phyloP scores from a whole-genome alignment of 2,888 invertebrate species.

The Aphodius sticticus region DNA sequence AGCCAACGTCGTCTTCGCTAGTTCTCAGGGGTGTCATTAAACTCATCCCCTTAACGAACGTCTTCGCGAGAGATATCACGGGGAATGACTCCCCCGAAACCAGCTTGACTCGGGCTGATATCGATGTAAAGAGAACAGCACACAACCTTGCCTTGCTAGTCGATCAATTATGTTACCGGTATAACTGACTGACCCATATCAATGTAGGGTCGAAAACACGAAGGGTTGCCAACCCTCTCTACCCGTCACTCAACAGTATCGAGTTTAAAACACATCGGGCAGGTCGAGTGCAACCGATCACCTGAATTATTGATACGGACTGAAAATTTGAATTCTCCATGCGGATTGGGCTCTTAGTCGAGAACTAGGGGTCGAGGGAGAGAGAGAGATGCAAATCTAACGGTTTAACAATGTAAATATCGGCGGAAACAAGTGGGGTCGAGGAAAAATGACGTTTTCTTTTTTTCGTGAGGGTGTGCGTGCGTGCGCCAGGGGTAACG shows the following conservation, averaged over 20 bases:
- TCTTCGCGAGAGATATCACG: neutral
- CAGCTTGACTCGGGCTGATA: neutral
- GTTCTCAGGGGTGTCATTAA: neutral
- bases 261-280: slow-evolving; percentile 15
- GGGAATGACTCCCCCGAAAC: neutral
- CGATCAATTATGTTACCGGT: slow-evolving; percentile 18
- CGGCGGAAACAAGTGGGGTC: slow-evolving; percentile 4
- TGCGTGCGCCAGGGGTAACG: neutral
- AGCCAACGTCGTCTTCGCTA: neutral
- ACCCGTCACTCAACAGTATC: slow-evolving; percentile 15
- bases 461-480: neutral
- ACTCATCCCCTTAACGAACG: slow-evolving; percentile 4
- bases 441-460: slow-evolving; percentile 4
- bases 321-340: slow-evolving; percentile 17
- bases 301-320: slow-evolving; percentile 24
- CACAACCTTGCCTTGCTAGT: neutral
- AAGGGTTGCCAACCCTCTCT: slow-evolving; percentile 15
- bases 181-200: slow-evolving; percentile 22
- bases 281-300: slow-evolving; percentile 8
- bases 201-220: slow-evolving; percentile 5
- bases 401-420: slow-evolving; percentile 27
- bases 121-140: neutral
- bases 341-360: slow-evolving; percentile 5
- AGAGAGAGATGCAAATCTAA: slow-evolving; percentile 11
- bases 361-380: neutral